Evolutionary conservation across 2,113 vertebrate species (phyloP).

Genomic region (Ptyas mucosa): DNA sequence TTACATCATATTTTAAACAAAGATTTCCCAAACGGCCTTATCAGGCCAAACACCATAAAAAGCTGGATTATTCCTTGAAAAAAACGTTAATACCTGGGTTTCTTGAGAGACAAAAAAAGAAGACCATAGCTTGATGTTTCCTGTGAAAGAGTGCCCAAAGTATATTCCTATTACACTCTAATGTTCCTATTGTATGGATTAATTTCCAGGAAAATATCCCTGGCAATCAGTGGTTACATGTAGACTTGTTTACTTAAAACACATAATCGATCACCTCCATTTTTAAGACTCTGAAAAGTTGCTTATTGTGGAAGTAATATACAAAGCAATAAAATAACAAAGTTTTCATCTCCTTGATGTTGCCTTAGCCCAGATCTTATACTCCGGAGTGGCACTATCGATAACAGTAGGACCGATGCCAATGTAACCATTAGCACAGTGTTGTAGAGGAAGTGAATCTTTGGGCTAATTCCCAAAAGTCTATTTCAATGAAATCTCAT

Average conservation of each 20-base stretch:
- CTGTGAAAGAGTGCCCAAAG: background rate
- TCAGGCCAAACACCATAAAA: background rate
- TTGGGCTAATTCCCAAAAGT: background rate
- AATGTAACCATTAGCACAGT: background rate
- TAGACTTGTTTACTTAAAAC: background rate
- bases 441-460: background rate
- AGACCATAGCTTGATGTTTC: background rate
- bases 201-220: background rate
- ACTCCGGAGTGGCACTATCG: background rate
- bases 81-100: background rate
- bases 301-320: background rate
- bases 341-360: background rate
- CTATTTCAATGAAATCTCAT: background rate
- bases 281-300: background rate
- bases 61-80: background rate
- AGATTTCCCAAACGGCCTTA: background rate
- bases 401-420: background rate
- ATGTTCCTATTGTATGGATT: background rate
- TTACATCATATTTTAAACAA: conserved; percentile 8
- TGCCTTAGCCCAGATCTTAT: background rate
- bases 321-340: background rate
- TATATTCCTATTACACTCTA: background rate
- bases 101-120: background rate
- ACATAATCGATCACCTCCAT: background rate
- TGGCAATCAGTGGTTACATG: background rate